Conservation (phyloP, 2,113 vertebrate species). For the Stegostoma tigrinum region DNA sequence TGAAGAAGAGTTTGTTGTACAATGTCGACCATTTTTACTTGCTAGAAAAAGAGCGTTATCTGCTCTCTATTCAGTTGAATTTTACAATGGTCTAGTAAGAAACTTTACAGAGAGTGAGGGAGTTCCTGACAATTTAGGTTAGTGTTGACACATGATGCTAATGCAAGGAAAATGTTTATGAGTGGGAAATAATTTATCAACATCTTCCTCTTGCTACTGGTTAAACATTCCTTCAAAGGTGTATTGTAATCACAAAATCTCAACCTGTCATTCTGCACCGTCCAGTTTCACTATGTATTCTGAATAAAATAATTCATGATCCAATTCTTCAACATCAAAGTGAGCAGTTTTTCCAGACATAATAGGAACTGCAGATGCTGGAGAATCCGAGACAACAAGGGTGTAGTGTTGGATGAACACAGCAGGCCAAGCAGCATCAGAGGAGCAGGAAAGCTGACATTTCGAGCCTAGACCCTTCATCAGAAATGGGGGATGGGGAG, state of each 20-base stretch:
- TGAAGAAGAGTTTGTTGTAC: not conserved
- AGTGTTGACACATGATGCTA: not conserved
- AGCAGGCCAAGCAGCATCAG: no score
- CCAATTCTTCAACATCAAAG: not conserved
- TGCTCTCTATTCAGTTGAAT: not conserved
- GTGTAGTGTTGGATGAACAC: no score
- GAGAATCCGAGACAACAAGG: no score
- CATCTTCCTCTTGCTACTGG: not conserved
- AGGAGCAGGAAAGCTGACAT: no score
- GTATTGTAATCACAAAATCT: not conserved
- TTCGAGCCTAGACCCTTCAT: no score
- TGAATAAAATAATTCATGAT: no score
- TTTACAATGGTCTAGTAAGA: not conserved
- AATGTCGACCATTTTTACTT: not conserved
- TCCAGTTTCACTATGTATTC: no score
- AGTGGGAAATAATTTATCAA: not conserved
- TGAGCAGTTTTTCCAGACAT: not conserved
- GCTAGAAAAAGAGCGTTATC: not conserved
- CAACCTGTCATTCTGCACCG: not conserved
- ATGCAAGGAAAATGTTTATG: not conserved
- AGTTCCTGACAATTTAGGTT: not conserved
- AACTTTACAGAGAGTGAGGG: not conserved
- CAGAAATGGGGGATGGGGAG: no score
- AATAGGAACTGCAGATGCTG: no score
- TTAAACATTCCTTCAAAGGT: not conserved